Evolutionary conservation across 2,888 invertebrate species (phyloP), one percentile per base, ranked within the genome.

Genomic region (Agriopis aurantiaria): DNA sequence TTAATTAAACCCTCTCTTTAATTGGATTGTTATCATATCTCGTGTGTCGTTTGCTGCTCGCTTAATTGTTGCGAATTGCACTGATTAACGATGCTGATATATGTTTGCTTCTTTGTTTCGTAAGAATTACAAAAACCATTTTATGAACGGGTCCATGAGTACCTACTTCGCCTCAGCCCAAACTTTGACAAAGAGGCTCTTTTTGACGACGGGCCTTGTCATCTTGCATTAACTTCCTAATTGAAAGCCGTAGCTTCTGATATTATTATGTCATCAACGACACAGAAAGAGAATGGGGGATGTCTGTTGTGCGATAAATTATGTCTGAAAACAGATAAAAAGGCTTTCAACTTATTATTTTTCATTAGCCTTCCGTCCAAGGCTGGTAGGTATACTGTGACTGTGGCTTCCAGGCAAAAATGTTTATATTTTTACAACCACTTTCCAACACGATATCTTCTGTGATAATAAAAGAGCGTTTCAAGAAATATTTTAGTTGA

Each of bases 381-480:
- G 75, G 77, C 75, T 76, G 75, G 77, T 76, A 72, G 57, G 45
- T 64, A 62, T 70, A 73, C 75, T 69, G 64, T 75, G 79, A 78
- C 76, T 68, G 75, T 75, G 71, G 76, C 73, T 78, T 75, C 78
- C 76, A 75, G 78, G 76, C 77, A 58, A 73, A 76, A 75, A 70
- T 78, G 78, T 80, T 81, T 82, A 84, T 84, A 84, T 86, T 85
- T 83, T 60, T 60, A 49, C 77, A 75, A 75, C 72, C 79, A 79
- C 78, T 83, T 79, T 75, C 73, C 74, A 79, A 80, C 77, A 77
- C 82, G 78, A 79, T 78, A 75, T 77, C 73, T 73, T 71, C 70
- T 80, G 77, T 75, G 72, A 71, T 71, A 73, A 71, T 75, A 69
- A 73, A 66, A 70, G 58, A 77, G 75, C 61, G 77, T 82, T 78